Evolutionary conservation across 2,113 vertebrate species (phyloP), one percentile per base, ranked within the genome.

Genomic region (Sakesphorus luctuosus): DNA sequence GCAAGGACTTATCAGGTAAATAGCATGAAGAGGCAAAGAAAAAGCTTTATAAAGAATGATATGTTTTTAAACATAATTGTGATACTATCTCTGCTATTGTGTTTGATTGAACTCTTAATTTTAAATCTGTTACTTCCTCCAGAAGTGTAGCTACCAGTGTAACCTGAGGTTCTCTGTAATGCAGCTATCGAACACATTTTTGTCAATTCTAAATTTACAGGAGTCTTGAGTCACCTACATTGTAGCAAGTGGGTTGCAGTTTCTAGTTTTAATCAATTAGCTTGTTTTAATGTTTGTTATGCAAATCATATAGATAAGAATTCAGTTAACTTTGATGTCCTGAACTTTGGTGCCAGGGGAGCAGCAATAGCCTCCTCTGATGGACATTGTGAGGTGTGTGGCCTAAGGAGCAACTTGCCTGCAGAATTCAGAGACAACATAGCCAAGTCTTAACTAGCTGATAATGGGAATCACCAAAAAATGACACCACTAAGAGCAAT

Each of bases 1-100:
- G 96, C 97, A 94, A 93, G 77, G 47, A 38, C 94, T 97, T 98
- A 97, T 97, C 97, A 94, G 94, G 87, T 84, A 87, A 90, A 94
- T 92, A 85, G 53, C 90, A 91, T 72, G 84, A 87, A 83, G 63
- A 96, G 73, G 74, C 61, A 82, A 96, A 96, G 44, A 83, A 97
- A 93, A 93, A 77, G 53, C 68, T 84, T 95, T 91, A 40, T 87
- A 91, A 96, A 92, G 52, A 95, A 76, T 75, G 23, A 62, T 86
- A 61, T 95, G 89, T 95, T 96, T 94, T 53, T 91, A 87, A 90
- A 95, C 82, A 80, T 96, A 97, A 97, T 96, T 96, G 94, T 96
- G 93, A 97, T 58, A 6, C 36, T 97, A 88, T 97, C 83, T 10
- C 87, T 92, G 66, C 67, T 91, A 69, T 74, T 93, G 83, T 94